Percentiles rank a stretch among this genome's conserved stretches.
phyloP scores from a whole-genome alignment of 2,113 vertebrate species.

The Emydocephalus ijimae region DNA sequence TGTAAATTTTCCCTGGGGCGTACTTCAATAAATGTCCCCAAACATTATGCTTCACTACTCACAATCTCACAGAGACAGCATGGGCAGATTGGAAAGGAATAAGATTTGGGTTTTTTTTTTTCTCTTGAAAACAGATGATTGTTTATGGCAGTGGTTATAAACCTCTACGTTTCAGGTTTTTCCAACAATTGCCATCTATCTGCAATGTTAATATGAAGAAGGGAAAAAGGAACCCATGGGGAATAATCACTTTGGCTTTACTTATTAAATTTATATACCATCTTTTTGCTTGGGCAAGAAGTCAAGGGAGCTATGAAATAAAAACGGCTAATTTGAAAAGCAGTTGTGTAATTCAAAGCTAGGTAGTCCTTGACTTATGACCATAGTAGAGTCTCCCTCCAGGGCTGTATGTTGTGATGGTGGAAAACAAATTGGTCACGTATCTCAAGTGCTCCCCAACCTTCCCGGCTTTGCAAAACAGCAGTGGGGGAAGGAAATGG shows the following conservation, averaged over 20 bases:
- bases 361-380: neutral
- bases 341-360: neutral
- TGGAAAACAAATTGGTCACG: neutral
- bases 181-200: neutral
- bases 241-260: neutral
- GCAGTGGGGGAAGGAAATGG: too few species aligned
- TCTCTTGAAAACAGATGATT: neutral
- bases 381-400: neutral
- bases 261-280: neutral
- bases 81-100: neutral
- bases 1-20: neutral
- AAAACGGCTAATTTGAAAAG: neutral
- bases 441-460: neutral
- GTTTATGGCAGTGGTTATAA: neutral
- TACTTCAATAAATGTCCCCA: neutral
- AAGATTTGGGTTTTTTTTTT: neutral
- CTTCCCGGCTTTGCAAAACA: too few species aligned
- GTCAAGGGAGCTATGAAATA: neutral
- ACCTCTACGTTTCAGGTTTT: neutral
- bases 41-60: neutral
- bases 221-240: neutral
- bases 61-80: neutral
- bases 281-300: neutral
- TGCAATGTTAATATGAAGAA: neutral
- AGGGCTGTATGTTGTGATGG: neutral